These are phyloP conservation scores for Amphilophus citrinellus DNA, from an alignment of 2,113 vertebrate species.

Conservation along the genomic window DNA sequence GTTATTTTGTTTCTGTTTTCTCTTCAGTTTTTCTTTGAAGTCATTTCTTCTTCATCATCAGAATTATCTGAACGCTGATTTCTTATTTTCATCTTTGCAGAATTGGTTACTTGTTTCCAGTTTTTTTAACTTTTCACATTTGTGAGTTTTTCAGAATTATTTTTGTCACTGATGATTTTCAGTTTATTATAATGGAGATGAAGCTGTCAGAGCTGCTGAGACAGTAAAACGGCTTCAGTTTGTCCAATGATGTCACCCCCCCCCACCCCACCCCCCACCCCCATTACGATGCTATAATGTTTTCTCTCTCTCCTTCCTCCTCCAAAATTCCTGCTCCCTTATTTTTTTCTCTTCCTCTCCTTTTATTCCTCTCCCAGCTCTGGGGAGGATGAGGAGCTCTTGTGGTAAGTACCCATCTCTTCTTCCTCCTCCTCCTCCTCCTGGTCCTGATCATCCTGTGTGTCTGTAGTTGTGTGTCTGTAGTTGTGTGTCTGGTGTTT, in stretches of 20 bases:
- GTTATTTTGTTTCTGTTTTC: neutral
- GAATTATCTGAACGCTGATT: too few species aligned
- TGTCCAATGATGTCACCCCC: neutral
- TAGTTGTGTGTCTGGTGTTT: neutral
- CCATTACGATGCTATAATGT: neutral
- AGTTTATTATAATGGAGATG: neutral
- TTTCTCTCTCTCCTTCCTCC: neutral
- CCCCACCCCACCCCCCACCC: neutral
- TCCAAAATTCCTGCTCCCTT: neutral
- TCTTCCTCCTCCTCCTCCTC: neutral
- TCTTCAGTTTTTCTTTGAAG: too few species aligned
- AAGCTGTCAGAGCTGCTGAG: too few species aligned
- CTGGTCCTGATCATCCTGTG: neutral
- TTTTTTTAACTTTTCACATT: neutral
- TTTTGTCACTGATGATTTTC: neutral
- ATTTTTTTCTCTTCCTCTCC: neutral
- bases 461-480: neutral
- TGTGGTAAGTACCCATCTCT: slow-evolving; percentile 56
- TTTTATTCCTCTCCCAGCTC: slow-evolving; percentile 39
- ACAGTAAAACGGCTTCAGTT: neutral
- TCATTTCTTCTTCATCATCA: too few species aligned
- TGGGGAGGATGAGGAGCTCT: slow-evolving; percentile 35
- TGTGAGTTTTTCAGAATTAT: neutral
- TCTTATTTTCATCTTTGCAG: too few species aligned
- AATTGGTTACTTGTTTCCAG: too few species aligned